Evolutionary conservation across 1,140 invertebrate genomes (phyloP), one percentile per base, ranked within the genome.

Genomic region (Psix sp.): DNA sequence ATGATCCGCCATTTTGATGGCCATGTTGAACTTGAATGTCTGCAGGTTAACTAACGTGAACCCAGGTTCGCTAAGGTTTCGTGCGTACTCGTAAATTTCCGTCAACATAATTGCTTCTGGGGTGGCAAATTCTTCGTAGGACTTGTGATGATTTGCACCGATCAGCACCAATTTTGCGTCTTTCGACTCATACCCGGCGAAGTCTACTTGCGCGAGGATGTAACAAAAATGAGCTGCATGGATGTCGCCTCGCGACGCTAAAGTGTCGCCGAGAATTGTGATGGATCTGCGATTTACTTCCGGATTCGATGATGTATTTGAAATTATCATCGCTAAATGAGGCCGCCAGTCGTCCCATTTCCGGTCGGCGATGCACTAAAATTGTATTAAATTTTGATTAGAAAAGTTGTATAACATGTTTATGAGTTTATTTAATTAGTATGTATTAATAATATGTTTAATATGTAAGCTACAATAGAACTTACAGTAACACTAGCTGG

Each of bases 271-370:
- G 5, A 98, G 87, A 16, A 92, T 93, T 10, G 92, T 92, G 49
- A 98, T 95, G 10, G 94, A 92, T 80, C 94, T 93, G 29, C 90
- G 89, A 88, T 96, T 95, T 14, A 96, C 87, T 66, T 97, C 94
- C 2, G 93, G 91, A 73, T 92, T 91, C 1, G 90, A 84, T 10
- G 94, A 92, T 1, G 93, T 91, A 85, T 98, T 98, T 17, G 96
- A 94, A 16, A 98, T 90, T 66, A 99, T 92, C 91, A 98, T 97
- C 10, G 96, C 96, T 38, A 98, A 88, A 89, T 98, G 96, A 14
- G 96, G 95, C 49, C 95, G 90, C 97, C 97, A 99, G 84, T 98
- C 96, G 59, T 95, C 96, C 95, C 96, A 98, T 65, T 92, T 92
- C 66, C 93, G 92, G 87, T 97, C 95, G n/a, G 91, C 87, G 57